These are phyloP conservation scores for Semnopithecus entellus DNA, from an alignment of 2,113 vertebrate species.

Conservation along the genomic window DNA sequence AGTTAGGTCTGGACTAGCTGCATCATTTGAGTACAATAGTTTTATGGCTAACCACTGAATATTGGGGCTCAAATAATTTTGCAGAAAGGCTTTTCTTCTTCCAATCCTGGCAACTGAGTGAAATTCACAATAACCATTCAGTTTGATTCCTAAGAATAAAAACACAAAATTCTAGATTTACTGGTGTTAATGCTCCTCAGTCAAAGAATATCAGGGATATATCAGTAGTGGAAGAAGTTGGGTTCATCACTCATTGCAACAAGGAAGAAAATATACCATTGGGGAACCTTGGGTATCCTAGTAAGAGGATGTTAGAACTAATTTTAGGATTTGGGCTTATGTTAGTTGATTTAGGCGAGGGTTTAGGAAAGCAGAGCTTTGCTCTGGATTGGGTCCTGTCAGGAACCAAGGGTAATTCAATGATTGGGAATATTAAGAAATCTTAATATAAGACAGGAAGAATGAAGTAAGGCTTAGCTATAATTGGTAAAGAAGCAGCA, in stretches of 20 bases:
- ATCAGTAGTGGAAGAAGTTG: neutral
- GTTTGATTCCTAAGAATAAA: neutral
- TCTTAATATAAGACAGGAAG: neutral
- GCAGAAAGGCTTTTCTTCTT: neutral
- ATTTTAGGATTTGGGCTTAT: neutral
- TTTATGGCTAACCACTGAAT: neutral
- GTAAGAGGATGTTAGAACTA: neutral
- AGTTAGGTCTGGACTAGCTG: neutral
- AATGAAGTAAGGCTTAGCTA: neutral
- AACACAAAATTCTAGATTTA: neutral
- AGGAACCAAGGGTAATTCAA: neutral
- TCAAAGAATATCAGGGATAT: neutral
- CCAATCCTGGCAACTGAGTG: neutral
- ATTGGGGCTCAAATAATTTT: neutral
- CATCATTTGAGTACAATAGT: neutral
- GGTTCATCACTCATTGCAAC: neutral
- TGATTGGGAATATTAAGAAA: neutral
- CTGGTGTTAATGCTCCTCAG: neutral
- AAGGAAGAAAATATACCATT: neutral
- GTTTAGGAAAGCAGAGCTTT: neutral
- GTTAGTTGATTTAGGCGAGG: neutral
- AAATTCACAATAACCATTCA: neutral
- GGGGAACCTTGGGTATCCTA: neutral
- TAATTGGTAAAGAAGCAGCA: neutral
- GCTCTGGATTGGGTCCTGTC: neutral